These are phyloP conservation scores for Rhinoderma darwinii DNA, from an alignment of 2,113 vertebrate species.

Conservation along the genomic window DNA sequence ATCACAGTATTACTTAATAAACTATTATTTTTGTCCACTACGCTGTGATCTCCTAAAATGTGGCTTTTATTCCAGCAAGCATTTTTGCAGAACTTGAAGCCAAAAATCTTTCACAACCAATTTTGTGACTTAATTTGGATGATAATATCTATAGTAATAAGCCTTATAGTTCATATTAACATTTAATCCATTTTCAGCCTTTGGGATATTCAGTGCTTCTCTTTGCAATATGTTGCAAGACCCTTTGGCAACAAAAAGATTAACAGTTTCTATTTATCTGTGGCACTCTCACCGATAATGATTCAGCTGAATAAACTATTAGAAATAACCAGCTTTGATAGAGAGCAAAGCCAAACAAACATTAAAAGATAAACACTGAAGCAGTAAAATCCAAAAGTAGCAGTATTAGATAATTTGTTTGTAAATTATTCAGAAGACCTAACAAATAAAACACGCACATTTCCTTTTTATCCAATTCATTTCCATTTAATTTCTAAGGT, in stretches of 20 bases:
- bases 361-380: constrained; percentile 57
- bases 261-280: constrained; percentile 57
- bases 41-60: neutral
- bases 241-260: constrained; percentile 60
- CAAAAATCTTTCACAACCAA: constrained; percentile 54
- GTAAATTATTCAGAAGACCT: constrained; percentile 55
- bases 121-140: constrained; percentile 58
- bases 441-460: constrained; percentile 47
- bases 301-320: constrained; percentile 59
- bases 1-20: neutral
- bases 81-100: constrained; percentile 29
- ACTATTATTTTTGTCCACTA: neutral
- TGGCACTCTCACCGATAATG: constrained; percentile 55
- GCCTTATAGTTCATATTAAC: constrained; percentile 57
- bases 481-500: constrained; percentile 44
- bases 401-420: constrained; percentile 55
- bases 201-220: constrained; percentile 50
- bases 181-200: constrained; percentile 58
- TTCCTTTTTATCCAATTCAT: constrained; percentile 37
- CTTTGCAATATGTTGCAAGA: constrained; percentile 56
- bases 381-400: constrained; percentile 52
- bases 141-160: constrained; percentile 57
- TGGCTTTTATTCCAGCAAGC: constrained; percentile 25
- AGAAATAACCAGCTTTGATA: constrained; percentile 54
- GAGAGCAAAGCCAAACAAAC: constrained; percentile 56